Base-by-base conservation (phyloP, 2,888 invertebrate species). In the Chymomyza caudatula region DNA sequence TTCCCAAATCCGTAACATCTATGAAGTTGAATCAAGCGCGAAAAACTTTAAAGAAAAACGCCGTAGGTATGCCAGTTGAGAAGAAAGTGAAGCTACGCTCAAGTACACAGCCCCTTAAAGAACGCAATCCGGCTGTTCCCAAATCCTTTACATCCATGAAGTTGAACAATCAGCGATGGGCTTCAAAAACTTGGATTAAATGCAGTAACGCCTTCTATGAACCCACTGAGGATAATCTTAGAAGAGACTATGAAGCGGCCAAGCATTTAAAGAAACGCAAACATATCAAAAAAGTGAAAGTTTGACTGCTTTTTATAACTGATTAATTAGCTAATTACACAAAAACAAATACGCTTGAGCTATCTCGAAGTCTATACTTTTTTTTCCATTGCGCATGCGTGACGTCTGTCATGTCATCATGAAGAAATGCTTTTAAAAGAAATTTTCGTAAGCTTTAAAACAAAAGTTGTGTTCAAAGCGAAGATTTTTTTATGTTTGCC, bases 341-440 rank as follows among this genome's bases (percentile, higher is more conserved):
- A 37, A 37, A 37, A 37, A 37, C 29, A 37, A 37, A 37, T 37
- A 11, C 11, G 29, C 29, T 11, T 11, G 29, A 11, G 5, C 29
- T 37, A n/a, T n/a, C n/a, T 11, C 11, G 29, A 4, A 11, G 29
- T 37, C 8, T 37, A 11, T 11, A 37, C 11, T 11, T 37, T 37
- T 37, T 37, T 37, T 11, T 1, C 29, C 29, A 37, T 37, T 37
- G 29, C 29, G 11, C 11, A 11, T 37, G 29, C 29, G 11, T 37
- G 29, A 13, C 11, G 29, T 65, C 65, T 67, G 70, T 73, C 75
- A 71, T 75, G 75, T 77, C 64, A 42, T 6, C 42, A 49, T 13
- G 42, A 19, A 67, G 70, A 77, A 77, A 77, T 73, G 75, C 77
- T 77, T 77, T 77, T 75, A 77, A 66, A 56, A 71, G 77, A 66